Evolutionary conservation across 2,888 invertebrate genomes (phyloP).

Genomic region (Argyresthia goedartella): DNA sequence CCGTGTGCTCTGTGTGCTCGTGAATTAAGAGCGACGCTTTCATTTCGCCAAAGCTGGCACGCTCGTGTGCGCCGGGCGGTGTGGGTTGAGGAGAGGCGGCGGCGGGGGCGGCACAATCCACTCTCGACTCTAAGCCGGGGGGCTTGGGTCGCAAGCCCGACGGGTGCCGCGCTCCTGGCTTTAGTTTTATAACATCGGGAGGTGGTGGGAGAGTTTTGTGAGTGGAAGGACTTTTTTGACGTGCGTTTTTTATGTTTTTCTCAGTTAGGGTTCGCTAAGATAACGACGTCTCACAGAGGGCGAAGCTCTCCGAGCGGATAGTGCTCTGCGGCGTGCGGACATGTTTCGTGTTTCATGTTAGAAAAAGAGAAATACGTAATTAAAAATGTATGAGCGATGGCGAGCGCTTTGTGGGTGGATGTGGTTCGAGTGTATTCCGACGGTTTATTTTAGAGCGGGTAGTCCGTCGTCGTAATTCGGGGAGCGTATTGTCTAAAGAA

Average conservation of each 20-base stretch:
- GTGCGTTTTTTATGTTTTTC: conserved; percentile 70
- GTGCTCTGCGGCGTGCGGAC: conserved; percentile 28
- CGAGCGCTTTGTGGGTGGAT: neutral
- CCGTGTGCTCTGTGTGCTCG: conserved; percentile 44
- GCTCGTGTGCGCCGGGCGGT: conserved; percentile 67
- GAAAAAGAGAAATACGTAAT: conserved; percentile 6
- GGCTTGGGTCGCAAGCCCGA: conserved; percentile 42
- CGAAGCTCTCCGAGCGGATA: conserved; percentile 42
- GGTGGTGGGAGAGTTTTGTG: conserved; percentile 61
- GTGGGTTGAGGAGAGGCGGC: conserved; percentile 44
- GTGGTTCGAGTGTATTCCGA: neutral
- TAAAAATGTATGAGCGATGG: conserved; percentile 4
- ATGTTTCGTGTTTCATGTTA: conserved; percentile 6
- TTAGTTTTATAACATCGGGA: conserved; percentile 63
- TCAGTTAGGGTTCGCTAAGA: conserved; percentile 65
- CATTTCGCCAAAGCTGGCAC: conserved; percentile 69
- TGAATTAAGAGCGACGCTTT: conserved; percentile 71
- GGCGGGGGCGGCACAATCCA: conserved; percentile 37
- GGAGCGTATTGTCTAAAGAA: neutral
- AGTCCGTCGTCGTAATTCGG: too few relatives aligned
- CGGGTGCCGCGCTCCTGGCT: conserved; percentile 31
- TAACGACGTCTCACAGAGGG: conserved; percentile 61
- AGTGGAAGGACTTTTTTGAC: conserved; percentile 69
- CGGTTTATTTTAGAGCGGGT: neutral
- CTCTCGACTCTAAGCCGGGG: conserved; percentile 45